A percentile compares a stretch with the other conserved stretches of the same genome.
These are phyloP conservation scores for Caenorhabditis inopinata DNA, from an alignment of 1,140 invertebrate species.

Conservation along the genomic window DNA sequence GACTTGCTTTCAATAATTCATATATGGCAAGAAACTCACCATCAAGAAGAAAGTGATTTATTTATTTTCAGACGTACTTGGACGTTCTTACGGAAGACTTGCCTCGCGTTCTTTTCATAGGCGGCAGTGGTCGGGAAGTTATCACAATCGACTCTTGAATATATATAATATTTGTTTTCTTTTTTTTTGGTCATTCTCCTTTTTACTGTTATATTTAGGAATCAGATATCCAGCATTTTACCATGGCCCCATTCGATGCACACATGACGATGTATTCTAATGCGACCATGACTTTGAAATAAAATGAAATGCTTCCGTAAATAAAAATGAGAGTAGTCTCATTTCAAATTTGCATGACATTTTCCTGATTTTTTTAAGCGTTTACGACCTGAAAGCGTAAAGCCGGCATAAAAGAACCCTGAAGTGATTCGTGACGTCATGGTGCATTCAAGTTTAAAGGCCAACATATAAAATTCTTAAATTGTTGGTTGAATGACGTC, in stretches of 20 bases:
- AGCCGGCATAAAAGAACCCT: too few relatives aligned
- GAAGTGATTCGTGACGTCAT: too few relatives aligned
- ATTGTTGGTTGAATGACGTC: too few relatives aligned
- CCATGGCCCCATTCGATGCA: conserved; percentile 3
- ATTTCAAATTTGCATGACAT: too few relatives aligned
- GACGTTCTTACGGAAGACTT: conserved; percentile 95
- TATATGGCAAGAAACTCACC: conserved; percentile 75
- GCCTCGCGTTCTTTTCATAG: conserved; percentile 92
- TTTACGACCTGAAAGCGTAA: too few relatives aligned
- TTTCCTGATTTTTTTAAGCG: too few relatives aligned
- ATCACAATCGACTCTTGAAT: conserved; percentile 95
- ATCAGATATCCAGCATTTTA: neutral
- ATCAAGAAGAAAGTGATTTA: too few relatives aligned
- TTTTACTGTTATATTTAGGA: conserved; percentile 34
- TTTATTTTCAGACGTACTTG: conserved; percentile 76
- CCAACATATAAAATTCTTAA: too few relatives aligned
- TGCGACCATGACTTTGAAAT: neutral
- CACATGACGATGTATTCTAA: conserved; percentile 1
- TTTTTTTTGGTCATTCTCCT: neutral
- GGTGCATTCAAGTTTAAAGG: too few relatives aligned
- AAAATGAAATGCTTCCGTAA: conserved; percentile 10
- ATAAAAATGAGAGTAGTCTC: too few relatives aligned
- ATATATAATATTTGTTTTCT: neutral
- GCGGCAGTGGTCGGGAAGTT: conserved; percentile 94
- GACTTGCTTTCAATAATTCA: conserved; percentile 67